Percentiles rank a stretch among this genome's conserved stretches.
Evolutionary conservation across 2,113 vertebrate species (phyloP).

Genomic region (Rhodinocichla rosea): DNA sequence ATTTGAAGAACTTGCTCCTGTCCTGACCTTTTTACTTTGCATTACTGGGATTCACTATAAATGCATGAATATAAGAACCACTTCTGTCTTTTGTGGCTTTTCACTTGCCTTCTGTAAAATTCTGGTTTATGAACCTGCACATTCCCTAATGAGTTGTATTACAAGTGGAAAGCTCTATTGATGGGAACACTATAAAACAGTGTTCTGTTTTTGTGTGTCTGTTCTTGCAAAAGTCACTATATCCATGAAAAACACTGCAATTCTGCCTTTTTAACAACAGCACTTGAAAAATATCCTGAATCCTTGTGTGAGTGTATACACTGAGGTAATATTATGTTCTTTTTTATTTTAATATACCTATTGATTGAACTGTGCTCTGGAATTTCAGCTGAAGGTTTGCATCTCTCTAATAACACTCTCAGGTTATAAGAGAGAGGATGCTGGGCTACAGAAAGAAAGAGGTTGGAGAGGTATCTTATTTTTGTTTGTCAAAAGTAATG

Average conservation of each 20-base stretch:
- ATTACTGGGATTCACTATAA: background rate
- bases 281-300: background rate
- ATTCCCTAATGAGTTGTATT: background rate
- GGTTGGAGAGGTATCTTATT: background rate
- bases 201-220: background rate
- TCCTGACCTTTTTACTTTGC: background rate
- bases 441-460: background rate
- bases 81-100: background rate
- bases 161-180: background rate
- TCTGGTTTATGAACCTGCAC: background rate
- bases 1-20: background rate
- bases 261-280: background rate
- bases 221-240: background rate
- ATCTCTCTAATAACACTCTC: background rate
- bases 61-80: background rate
- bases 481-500: background rate
- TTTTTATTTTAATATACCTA: background rate
- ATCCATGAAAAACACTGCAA: background rate
- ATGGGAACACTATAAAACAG: background rate
- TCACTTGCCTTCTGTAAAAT: background rate
- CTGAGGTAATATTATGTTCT: background rate
- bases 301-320: background rate
- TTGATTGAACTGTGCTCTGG: background rate
- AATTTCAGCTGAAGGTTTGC: background rate
- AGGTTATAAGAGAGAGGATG: background rate